Conservation (phyloP, 1,140 invertebrate species). For the Eriocheir sinensis region DNA sequence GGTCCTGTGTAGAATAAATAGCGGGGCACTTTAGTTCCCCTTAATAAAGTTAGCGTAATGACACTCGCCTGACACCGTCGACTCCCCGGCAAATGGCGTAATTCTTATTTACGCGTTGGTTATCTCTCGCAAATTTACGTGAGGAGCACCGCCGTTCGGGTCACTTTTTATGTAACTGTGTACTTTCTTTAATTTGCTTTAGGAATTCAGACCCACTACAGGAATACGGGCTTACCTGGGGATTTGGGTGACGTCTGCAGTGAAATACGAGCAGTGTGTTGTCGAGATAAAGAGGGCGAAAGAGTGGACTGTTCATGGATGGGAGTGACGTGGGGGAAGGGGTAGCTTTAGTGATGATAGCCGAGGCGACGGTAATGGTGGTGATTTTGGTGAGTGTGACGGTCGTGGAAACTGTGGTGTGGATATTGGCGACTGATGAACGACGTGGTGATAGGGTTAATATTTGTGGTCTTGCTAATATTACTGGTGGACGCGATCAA, state of each 20-base stretch:
- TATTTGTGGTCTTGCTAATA: not conserved
- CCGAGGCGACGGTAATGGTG: not conserved
- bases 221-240: not conserved
- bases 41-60: constrained; percentile 8
- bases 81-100: not conserved
- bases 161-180: not conserved
- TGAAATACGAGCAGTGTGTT: too few species aligned
- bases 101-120: constrained; percentile 25
- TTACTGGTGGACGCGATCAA: too few species aligned
- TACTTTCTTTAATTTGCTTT: not conserved
- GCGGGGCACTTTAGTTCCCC: not conserved
- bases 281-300: too few species aligned
- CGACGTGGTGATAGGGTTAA: not conserved
- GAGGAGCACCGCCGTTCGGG: not conserved
- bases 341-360: too few species aligned
- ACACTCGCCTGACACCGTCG: not conserved
- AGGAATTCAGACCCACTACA: not conserved
- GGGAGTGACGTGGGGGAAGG: too few species aligned
- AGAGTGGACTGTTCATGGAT: too few species aligned
- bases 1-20: not conserved
- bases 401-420: not conserved
- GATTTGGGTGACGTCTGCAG: not conserved
- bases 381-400: not conserved
- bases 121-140: constrained; percentile 17
- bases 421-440: not conserved